A percentile compares a stretch with the other conserved stretches of the same genome.
Conservation (phyloP, 2,888 invertebrate genomes). For the Ferrisia virgata region DNA sequence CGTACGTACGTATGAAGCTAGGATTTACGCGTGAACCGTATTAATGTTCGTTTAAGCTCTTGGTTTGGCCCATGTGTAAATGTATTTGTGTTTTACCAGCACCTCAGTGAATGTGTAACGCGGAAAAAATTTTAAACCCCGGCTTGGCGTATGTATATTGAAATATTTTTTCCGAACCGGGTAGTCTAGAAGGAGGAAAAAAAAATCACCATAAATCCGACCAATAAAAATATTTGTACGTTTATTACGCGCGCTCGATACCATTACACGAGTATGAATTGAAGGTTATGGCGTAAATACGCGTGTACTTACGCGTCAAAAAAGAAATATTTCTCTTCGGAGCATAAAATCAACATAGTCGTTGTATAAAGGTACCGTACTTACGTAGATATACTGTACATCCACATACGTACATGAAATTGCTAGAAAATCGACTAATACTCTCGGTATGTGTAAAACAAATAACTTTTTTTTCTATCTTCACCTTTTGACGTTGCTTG, state of each 20-base stretch:
- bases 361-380: too few species aligned
- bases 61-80: too few species aligned
- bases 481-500: background rate
- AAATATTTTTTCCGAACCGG: background rate
- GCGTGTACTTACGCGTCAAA: background rate
- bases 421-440: background rate
- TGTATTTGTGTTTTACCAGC: background rate
- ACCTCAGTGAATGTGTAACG: background rate
- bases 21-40: background rate
- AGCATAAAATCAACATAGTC: background rate
- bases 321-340: background rate
- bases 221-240: slow-evolving; percentile 17
- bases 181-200: too few species aligned
- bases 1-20: background rate
- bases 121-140: background rate
- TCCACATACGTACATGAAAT: background rate
- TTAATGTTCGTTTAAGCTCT: background rate
- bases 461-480: background rate
- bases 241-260: slow-evolving; percentile 1
- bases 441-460: background rate
- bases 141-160: background rate
- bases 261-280: background rate
- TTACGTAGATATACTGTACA: background rate
- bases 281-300: slow-evolving; percentile 2
- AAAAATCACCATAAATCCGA: slow-evolving; percentile 7